Conservation (phyloP, 2,888 invertebrate species). For the Chymomyza amoena region DNA sequence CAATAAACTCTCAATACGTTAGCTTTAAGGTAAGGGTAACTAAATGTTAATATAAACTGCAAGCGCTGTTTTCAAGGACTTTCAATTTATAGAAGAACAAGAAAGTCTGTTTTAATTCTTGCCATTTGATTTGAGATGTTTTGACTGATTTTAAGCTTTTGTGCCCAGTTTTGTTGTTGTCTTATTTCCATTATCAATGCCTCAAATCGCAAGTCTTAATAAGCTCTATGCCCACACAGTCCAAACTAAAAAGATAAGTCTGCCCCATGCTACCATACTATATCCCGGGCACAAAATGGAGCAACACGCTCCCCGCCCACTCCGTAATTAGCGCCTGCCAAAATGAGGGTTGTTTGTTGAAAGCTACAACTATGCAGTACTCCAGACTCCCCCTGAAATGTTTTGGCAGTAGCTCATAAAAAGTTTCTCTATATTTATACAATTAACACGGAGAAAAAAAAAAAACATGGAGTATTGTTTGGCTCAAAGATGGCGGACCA, state of each 20-base stretch:
- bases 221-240: neutral
- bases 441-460: slow-evolving; percentile 57
- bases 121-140: neutral
- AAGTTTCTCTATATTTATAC: slow-evolving; percentile 66
- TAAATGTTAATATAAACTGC: neutral
- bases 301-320: neutral
- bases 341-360: neutral
- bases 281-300: neutral
- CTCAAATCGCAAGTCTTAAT: neutral
- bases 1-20: too few species aligned
- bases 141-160: neutral
- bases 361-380: neutral
- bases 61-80: too few species aligned
- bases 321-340: neutral
- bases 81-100: neutral
- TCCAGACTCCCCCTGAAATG: neutral
- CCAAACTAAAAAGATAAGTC: neutral
- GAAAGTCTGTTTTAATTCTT: neutral
- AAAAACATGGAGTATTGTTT: neutral
- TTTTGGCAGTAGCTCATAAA: slow-evolving; percentile 49
- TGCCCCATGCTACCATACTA: too few species aligned
- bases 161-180: neutral
- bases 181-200: neutral
- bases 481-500: neutral
- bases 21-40: neutral